These are phyloP conservation scores for Tursiops truncatus DNA, from an alignment of 2,113 vertebrate genomes.

Conservation along the genomic window DNA sequence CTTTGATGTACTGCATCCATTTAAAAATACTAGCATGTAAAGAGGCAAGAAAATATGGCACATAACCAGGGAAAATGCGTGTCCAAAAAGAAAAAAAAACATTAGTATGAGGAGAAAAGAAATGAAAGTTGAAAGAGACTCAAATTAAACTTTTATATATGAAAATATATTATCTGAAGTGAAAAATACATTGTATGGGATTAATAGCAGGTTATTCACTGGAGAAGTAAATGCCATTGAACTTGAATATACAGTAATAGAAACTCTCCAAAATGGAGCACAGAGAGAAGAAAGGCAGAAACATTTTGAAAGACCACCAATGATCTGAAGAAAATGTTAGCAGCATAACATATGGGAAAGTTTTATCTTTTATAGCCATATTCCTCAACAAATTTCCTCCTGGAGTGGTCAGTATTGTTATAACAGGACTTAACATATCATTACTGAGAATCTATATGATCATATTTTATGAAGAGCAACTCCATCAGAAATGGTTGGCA, in stretches of 20 bases:
- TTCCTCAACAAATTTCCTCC: not conserved
- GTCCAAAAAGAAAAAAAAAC: not conserved
- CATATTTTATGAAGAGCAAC: not conserved
- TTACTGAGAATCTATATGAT: not conserved
- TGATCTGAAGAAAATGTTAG: not conserved
- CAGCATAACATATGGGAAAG: not conserved
- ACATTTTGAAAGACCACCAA: not conserved
- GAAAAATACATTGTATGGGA: not conserved
- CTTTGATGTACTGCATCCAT: not conserved
- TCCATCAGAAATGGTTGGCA: not conserved
- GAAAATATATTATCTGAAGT: not conserved
- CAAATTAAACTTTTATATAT: not conserved
- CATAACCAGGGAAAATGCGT: not conserved
- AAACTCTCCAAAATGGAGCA: not conserved
- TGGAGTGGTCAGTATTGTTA: not conserved
- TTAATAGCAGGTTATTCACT: not conserved
- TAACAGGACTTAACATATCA: not conserved
- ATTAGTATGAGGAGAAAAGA: not conserved
- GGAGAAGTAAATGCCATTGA: not conserved
- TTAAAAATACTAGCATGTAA: not conserved
- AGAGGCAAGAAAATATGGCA: not conserved
- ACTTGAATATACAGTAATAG: not conserved
- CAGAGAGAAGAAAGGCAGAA: not conserved
- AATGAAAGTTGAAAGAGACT: not conserved
- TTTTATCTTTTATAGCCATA: not conserved